Evolutionary conservation across 2,797 vertebrate genomes (phyloP).

Genomic region (Oceanodroma leucorhoa): DNA sequence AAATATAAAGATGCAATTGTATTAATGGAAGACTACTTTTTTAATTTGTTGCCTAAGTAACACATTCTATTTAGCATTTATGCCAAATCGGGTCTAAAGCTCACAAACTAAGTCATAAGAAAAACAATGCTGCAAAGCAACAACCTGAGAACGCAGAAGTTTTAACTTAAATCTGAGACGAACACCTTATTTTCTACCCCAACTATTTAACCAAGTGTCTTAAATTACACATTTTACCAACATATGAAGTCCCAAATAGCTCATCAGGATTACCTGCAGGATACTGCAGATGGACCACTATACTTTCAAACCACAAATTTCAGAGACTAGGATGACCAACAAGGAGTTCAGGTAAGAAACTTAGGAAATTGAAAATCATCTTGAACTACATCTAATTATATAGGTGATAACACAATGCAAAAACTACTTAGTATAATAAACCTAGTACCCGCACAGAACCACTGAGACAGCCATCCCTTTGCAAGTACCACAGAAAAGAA

Average conservation of each 20-base stretch:
- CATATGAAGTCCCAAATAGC: background rate
- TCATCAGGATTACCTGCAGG: background rate
- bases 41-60: background rate
- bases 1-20: background rate
- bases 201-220: background rate
- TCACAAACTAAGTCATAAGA: background rate
- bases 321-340: background rate
- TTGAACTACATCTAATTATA: background rate
- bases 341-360: background rate
- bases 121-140: background rate
- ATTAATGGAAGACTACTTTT: background rate
- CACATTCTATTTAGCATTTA: background rate
- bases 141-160: background rate
- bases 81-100: background rate
- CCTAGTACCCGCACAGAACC: background rate
- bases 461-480: background rate
- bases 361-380: background rate
- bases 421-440: background rate
- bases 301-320: background rate
- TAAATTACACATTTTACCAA: background rate
- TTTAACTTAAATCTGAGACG: background rate
- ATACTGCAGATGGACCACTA: background rate
- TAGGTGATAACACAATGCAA: background rate
- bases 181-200: background rate
- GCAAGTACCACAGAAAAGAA: background rate